A percentile compares a stretch with the other conserved stretches of the same genome.
These are phyloP conservation scores for Athrips mouffetella DNA, from an alignment of 2,888 invertebrate genomes.

Conservation along the genomic window DNA sequence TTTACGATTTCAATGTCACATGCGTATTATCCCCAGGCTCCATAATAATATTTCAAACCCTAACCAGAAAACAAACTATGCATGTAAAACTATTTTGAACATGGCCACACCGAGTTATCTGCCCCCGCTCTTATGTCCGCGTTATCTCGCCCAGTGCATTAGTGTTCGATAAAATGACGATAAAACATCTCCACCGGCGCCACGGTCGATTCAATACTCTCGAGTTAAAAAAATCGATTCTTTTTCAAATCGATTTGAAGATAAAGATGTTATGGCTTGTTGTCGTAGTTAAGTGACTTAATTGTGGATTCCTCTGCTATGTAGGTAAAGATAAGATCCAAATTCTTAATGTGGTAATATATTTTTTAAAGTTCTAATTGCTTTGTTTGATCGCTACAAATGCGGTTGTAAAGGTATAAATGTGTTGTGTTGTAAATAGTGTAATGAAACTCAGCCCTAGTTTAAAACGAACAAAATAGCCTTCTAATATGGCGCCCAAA, in stretches of 20 bases:
- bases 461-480: constrained; percentile 44
- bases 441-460: background rate
- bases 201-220: constrained; percentile 67
- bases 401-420: background rate
- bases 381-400: background rate
- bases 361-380: constrained; percentile 13
- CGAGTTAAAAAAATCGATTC: constrained; percentile 68
- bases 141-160: constrained; percentile 74
- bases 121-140: constrained; percentile 71
- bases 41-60: constrained; percentile 33
- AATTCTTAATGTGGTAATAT: constrained; percentile 12
- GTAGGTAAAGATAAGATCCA: constrained; percentile 23
- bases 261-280: constrained; percentile 73
- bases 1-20: constrained; percentile 7
- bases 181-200: constrained; percentile 75
- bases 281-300: constrained; percentile 65
- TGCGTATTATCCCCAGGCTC: background rate
- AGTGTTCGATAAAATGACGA: constrained; percentile 74
- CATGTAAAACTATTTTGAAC: constrained; percentile 76
- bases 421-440: background rate
- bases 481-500: constrained; percentile 62
- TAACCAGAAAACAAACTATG: constrained; percentile 58
- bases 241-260: constrained; percentile 31
- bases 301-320: constrained; percentile 68
- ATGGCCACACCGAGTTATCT: constrained; percentile 75